Percentiles rank a stretch among this genome's conserved stretches.
phyloP scores from a whole-genome alignment of 1,140 invertebrate species.

The Lithobius niger region DNA sequence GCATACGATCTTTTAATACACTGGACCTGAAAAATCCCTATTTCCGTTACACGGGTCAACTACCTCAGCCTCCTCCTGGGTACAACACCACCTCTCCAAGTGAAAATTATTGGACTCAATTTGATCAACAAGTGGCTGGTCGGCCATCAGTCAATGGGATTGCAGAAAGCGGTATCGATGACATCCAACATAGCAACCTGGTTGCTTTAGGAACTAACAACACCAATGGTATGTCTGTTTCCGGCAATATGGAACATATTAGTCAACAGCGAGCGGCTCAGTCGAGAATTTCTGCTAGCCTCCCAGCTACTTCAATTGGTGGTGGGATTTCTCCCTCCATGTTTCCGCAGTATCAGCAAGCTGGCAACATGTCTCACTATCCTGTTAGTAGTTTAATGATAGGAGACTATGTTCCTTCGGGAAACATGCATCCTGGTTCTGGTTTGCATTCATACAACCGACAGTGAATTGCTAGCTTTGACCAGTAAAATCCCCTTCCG shows the following conservation, averaged over 20 bases:
- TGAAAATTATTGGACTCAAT: constrained; percentile 74
- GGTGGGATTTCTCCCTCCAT: constrained; percentile 55
- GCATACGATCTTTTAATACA: constrained; percentile 64
- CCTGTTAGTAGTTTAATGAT: constrained; percentile 64
- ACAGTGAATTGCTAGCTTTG: too few species aligned
- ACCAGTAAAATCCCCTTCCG: too few species aligned
- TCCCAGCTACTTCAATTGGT: constrained; percentile 52
- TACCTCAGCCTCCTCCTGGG: constrained; percentile 75
- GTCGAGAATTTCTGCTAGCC: constrained; percentile 44
- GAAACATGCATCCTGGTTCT: too few species aligned
- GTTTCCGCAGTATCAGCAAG: constrained; percentile 40
- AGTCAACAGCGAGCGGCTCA: constrained; percentile 41
- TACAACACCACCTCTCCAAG: constrained; percentile 77
- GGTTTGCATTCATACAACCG: too few species aligned
- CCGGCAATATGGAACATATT: constrained; percentile 45
- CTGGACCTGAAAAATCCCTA: constrained; percentile 98
- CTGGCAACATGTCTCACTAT: constrained; percentile 45
- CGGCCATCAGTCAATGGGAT: too few species aligned
- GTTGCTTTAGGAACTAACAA: too few species aligned
- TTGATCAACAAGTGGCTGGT: constrained; percentile 66
- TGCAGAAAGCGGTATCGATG: too few species aligned
- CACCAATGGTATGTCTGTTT: constrained; percentile 12
- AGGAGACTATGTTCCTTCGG: constrained; percentile 55
- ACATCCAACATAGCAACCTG: too few species aligned
- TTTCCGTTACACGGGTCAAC: constrained; percentile 80